phyloP scores from a whole-genome alignment of 1,140 invertebrate species.

The Drosophila melanogaster region DNA sequence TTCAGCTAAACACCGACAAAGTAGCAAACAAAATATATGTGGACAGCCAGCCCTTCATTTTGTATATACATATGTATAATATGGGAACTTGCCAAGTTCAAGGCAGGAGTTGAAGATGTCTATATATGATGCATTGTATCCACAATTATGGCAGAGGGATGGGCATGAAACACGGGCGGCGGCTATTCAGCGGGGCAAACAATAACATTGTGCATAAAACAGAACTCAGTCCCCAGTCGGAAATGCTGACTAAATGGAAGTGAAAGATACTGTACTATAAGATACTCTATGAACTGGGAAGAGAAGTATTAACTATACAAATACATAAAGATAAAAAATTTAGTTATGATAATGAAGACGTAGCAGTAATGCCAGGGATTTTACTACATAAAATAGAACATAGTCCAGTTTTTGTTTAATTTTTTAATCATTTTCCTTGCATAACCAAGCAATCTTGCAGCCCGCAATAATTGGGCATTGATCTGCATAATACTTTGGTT shows the following conservation, averaged over 20 bases:
- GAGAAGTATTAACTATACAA: not conserved
- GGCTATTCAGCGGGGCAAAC: constrained; percentile 21
- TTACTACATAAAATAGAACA: no score
- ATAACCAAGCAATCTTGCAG: no score
- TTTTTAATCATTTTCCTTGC: no score
- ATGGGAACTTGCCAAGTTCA: constrained; percentile 71
- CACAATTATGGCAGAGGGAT: constrained; percentile 55
- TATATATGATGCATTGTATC: constrained; percentile 50
- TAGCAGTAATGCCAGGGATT: no score
- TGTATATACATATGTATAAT: constrained; percentile 9
- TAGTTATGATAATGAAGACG: no score
- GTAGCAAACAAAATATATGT: constrained; percentile 39
- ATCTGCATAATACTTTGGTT: no score
- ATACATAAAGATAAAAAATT: not conserved
- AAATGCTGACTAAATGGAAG: constrained; percentile 25
- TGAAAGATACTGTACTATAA: not conserved
- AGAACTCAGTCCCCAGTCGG: constrained; percentile 16
- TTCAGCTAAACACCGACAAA: constrained; percentile 34
- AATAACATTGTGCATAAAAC: constrained; percentile 45
- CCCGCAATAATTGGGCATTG: not conserved
- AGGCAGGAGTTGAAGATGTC: constrained; percentile 62
- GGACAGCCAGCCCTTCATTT: constrained; percentile 13
- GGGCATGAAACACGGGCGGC: constrained; percentile 35
- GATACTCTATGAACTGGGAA: constrained; percentile 6
- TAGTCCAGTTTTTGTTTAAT: no score